A percentile compares a stretch with the other conserved stretches of the same genome.
phyloP scores from a whole-genome alignment of 2,888 invertebrate genomes.

The Eupithecia centaureata region DNA sequence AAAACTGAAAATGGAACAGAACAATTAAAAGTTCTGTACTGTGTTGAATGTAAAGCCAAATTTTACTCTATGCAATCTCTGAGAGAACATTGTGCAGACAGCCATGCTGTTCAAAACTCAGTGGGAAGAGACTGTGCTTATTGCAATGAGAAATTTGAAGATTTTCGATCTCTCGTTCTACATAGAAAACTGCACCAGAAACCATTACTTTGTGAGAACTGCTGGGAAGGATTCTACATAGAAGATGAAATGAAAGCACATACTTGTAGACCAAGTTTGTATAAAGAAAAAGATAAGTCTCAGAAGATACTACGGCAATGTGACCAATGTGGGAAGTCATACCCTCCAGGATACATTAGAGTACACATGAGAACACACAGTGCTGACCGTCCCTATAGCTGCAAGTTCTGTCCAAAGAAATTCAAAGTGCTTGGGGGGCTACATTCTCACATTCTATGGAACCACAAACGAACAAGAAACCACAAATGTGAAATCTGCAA shows the following conservation, averaged over 20 bases:
- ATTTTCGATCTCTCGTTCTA: conserved; percentile 70
- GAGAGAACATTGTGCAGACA: conserved; percentile 65
- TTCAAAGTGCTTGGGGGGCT: conserved; percentile 78
- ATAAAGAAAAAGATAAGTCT: conserved; percentile 59
- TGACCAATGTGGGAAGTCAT: conserved; percentile 80
- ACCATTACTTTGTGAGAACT: conserved; percentile 74
- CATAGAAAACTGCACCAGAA: conserved; percentile 75
- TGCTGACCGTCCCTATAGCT: conserved; percentile 69
- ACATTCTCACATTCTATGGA: conserved; percentile 77
- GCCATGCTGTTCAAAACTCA: conserved; percentile 64
- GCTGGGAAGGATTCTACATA: conserved; percentile 75
- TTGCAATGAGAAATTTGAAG: conserved; percentile 77
- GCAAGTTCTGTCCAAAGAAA: conserved; percentile 77
- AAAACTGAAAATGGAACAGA: conserved; percentile 45
- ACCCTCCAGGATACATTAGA: conserved; percentile 75
- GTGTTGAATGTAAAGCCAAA: conserved; percentile 74
- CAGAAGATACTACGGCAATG: conserved; percentile 68
- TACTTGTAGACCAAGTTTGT: conserved; percentile 63
- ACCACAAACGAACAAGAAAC: conserved; percentile 75
- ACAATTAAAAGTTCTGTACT: conserved; percentile 59
- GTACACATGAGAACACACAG: conserved; percentile 79
- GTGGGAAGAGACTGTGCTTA: conserved; percentile 75
- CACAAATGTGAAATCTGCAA: conserved; percentile 79
- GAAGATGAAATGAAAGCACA: conserved; percentile 61
- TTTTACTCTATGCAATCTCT: conserved; percentile 62